Base-by-base conservation (phyloP, 2,888 invertebrate genomes). In the Drosophila pseudotakahashii region DNA sequence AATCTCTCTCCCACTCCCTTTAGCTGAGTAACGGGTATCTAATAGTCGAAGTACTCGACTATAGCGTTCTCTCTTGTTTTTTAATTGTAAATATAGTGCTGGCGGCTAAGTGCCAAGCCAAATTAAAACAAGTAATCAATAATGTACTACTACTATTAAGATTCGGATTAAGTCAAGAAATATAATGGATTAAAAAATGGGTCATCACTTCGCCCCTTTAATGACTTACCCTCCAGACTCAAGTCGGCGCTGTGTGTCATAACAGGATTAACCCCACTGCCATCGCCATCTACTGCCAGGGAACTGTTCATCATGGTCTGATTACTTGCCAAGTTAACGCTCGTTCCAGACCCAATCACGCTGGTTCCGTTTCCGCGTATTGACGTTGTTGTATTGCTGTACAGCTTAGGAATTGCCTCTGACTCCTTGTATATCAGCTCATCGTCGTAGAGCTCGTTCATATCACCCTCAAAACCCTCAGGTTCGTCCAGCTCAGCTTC, bases 401-500 rank as follows among this genome's bases (percentile, higher is more conserved):
- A 91, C 0, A 92, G 91, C 84, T 92, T 93, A 72, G 92, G 93
- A 77, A 94, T 93, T 26, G 93, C 94, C 72, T 93, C 93, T 2
- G 93, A 93, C 88, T 94, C 94, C 75, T 93, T 92, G 78, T 94
- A 93, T 88, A 92, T 93, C 69, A 92, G 91, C 88, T 94, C 94
- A 82, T 93, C 93, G 77, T 93, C 93, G 74, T 93, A 93, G 73
- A 93, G 92, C 74, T 93, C 93, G 80, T 93, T 93, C 62, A 92
- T 92, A 78, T 93, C 93, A 55, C 93, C 93, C 63, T 92, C 92
- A 48, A 91, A 91, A 73, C 92, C 93, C 82, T 94, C 93, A 81
- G 94, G 93, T 92, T 97, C 97, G 90, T 97, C 97, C 76, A 95
- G 94, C 92, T 96, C 96, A 62, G 95, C 94, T 55, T 95, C 94